Evolutionary conservation across 2,797 vertebrate species (phyloP).

Genomic region (Macrochelys suwanniensis): DNA sequence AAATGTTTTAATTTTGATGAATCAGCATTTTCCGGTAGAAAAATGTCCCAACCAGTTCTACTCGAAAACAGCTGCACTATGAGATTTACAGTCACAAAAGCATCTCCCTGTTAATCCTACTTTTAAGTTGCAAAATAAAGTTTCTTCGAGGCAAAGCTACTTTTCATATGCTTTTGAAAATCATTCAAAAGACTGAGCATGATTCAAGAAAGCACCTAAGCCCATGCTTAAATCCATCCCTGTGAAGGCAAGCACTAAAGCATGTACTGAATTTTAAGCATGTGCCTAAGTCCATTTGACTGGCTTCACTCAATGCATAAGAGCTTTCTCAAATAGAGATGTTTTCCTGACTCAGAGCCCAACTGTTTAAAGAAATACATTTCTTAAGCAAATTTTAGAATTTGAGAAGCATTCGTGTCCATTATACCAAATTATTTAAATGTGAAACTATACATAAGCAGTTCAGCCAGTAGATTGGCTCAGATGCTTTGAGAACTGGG

Average conservation of each 20-base stretch:
- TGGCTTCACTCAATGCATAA: background rate
- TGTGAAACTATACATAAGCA: background rate
- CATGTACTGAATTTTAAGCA: background rate
- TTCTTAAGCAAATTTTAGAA: background rate
- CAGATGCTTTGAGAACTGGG: background rate
- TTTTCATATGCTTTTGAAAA: background rate
- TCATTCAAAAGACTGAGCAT: background rate
- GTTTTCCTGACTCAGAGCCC: background rate
- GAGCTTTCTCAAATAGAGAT: background rate
- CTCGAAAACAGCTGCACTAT: background rate
- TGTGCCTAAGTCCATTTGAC: background rate
- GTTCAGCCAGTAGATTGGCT: background rate
- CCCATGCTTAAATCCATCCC: background rate
- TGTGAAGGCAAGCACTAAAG: slow-evolving; percentile 15
- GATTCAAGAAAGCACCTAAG: background rate
- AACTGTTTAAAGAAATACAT: background rate
- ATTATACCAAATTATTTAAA: slow-evolving; percentile 13
- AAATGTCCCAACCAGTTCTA: background rate
- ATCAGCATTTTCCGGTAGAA: background rate
- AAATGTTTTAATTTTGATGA: background rate
- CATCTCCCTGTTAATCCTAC: background rate
- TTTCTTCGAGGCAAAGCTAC: background rate
- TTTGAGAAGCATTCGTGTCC: background rate
- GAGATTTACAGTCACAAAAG: background rate
- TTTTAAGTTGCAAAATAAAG: slow-evolving; percentile 25